Evolutionary conservation across 2,888 invertebrate genomes (phyloP).

Genomic region (Meteorus colon): DNA sequence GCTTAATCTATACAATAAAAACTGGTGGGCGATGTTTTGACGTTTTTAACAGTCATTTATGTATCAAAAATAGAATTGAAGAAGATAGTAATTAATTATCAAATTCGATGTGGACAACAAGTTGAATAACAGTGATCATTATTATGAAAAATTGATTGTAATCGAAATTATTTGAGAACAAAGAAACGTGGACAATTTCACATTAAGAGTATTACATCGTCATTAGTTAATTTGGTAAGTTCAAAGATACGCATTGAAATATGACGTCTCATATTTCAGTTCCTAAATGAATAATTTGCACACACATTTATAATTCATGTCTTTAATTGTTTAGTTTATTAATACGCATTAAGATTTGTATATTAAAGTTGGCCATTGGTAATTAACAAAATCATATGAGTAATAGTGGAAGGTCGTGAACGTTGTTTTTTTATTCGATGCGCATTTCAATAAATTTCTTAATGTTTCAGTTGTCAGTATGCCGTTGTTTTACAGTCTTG

Average conservation of each 20-base stretch:
- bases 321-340: not conserved
- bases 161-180: not conserved
- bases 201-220: conserved; percentile 22
- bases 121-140: not conserved
- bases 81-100: conserved; percentile 16
- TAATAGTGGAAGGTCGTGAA: not conserved
- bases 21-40: conserved; percentile 19
- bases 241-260: not conserved
- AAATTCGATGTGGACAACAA: conserved; percentile 3
- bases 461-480: conserved; percentile 73
- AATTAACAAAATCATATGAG: not conserved
- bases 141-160: not conserved
- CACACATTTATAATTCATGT: not conserved
- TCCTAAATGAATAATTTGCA: not conserved
- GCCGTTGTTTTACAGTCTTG: conserved; percentile 93
- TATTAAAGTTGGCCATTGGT: not conserved
- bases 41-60: conserved; percentile 9
- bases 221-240: conserved; percentile 18
- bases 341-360: too few species aligned
- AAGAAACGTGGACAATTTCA: not conserved
- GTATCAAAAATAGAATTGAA: not conserved
- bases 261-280: conserved; percentile 1
- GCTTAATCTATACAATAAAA: not conserved
- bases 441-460: not conserved
- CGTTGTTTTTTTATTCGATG: not conserved